Conservation (phyloP, 2,797 vertebrate genomes). For the Chelidonichthys spinosus region DNA sequence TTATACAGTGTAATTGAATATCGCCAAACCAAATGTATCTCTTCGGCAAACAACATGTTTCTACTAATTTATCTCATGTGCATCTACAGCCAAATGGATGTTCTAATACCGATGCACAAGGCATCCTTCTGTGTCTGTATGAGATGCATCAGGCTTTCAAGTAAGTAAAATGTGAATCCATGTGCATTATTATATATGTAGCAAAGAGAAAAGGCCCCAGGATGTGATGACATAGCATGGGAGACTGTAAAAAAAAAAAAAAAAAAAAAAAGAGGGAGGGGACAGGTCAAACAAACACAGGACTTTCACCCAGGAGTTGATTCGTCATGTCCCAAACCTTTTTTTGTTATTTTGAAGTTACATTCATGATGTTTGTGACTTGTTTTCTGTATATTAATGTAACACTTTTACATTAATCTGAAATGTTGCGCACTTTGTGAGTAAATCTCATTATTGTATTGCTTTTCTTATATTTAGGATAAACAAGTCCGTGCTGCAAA, state of each 20-base stretch:
- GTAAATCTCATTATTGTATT: no score
- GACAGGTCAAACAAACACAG: no score
- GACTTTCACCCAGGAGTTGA: no score
- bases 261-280: no score
- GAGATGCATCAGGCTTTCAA: neutral
- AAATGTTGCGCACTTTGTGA: no score
- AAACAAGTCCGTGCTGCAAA: no score
- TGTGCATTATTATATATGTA: no score
- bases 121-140: neutral
- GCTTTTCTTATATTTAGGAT: no score
- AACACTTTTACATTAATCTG: neutral
- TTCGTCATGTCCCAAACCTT: no score
- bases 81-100: neutral
- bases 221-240: no score
- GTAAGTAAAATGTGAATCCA: neutral
- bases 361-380: neutral
- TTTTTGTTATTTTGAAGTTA: neutral
- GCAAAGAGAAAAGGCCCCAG: no score
- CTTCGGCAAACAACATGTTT: conserved; percentile 1
- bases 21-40: neutral
- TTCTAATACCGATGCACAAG: neutral
- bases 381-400: neutral
- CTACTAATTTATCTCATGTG: neutral
- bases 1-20: neutral
- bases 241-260: no score